A percentile compares a stretch with the other conserved stretches of the same genome.
These are phyloP conservation scores for Drosophila novamexicana DNA, from an alignment of 1,140 invertebrate species.

Conservation along the genomic window DNA sequence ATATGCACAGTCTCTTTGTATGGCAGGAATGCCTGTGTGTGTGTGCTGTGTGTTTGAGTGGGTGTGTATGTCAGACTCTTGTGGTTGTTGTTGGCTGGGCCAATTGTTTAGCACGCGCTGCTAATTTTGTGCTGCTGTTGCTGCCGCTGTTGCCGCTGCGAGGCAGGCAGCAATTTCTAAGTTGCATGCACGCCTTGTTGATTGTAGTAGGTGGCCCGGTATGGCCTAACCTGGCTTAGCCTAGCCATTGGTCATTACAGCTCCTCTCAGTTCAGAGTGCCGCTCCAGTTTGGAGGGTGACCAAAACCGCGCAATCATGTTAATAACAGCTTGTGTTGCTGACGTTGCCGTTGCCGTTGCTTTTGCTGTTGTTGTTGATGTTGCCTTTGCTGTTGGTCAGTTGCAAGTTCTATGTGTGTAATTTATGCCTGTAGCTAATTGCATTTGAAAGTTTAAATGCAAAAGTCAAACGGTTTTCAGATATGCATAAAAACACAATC, in stretches of 20 bases:
- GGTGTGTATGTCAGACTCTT: slow-evolving; percentile 41
- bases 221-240: not conserved
- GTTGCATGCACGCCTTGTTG: slow-evolving; percentile 81
- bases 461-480: slow-evolving; percentile 80
- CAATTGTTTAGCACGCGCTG: slow-evolving; percentile 82
- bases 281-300: slow-evolving; percentile 47
- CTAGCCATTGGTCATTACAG: slow-evolving; percentile 44
- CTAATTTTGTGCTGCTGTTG: slow-evolving; percentile 73
- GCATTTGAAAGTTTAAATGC: slow-evolving; percentile 82
- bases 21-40: not conserved
- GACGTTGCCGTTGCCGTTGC: slow-evolving; percentile 15
- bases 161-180: slow-evolving; percentile 71
- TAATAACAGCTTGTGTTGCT: slow-evolving; percentile 66
- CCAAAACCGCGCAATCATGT: slow-evolving; percentile 68
- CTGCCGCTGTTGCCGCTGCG: slow-evolving; percentile 31
- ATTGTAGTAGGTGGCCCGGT: slow-evolving; percentile 76
- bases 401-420: slow-evolving; percentile 58
- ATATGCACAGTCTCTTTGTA: slow-evolving; percentile 52
- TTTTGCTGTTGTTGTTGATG: slow-evolving; percentile 24
- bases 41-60: slow-evolving; percentile 28
- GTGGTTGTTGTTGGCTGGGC: slow-evolving; percentile 47
- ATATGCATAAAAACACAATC: slow-evolving; percentile 62
- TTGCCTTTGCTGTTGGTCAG: slow-evolving; percentile 29
- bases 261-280: slow-evolving; percentile 3
- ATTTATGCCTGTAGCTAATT: slow-evolving; percentile 76